Percentiles rank a stretch among this genome's conserved stretches.
phyloP scores from a whole-genome alignment of 2,888 invertebrate species.

The Dasysyrphus albostriatus region DNA sequence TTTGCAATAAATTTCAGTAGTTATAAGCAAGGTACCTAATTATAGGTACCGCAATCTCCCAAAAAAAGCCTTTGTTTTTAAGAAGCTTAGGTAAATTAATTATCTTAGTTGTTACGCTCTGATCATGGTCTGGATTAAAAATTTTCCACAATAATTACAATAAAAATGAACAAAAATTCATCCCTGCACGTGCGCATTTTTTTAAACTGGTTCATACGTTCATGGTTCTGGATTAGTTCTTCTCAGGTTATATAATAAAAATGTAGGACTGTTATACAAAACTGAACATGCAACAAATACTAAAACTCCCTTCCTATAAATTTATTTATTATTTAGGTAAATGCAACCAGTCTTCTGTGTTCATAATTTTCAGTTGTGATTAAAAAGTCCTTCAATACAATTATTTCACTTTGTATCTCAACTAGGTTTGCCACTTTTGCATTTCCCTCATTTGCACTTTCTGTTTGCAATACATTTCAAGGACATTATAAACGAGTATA shows the following conservation, averaged over 20 bases:
- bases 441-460: conserved; percentile 59
- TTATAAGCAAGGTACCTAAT: no score
- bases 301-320: background rate
- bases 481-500: conserved; percentile 26
- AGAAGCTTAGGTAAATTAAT: no score
- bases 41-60: no score
- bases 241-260: background rate
- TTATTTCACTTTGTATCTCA: background rate
- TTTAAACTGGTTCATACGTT: background rate
- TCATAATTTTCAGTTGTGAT: no score
- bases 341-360: background rate
- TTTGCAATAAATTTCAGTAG: no score
- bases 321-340: background rate
- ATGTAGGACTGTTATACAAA: background rate
- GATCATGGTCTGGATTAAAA: no score
- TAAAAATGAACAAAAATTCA: no score
- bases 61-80: no score
- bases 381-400: background rate
- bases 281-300: conserved; percentile 42
- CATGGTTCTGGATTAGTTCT: background rate
- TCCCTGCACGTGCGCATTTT: no score
- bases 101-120: no score
- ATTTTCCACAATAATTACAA: no score
- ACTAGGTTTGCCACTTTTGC: conserved; percentile 14
- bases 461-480: conserved; percentile 64